These are phyloP conservation scores for Archaeoteleia sp. DNA, from an alignment of 2,888 invertebrate species.

Conservation along the genomic window DNA sequence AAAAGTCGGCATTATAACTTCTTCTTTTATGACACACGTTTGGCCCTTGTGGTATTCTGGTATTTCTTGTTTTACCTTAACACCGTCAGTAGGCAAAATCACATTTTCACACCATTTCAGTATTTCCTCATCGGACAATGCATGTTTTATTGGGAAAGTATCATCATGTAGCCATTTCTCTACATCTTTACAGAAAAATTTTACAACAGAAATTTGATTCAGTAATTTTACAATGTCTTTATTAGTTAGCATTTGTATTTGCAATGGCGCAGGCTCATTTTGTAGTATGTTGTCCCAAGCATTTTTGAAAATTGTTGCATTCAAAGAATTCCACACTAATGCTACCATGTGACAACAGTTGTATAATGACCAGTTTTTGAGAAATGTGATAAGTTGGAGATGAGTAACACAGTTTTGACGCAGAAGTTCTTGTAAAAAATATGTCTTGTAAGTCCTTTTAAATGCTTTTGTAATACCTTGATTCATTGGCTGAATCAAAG, in stretches of 20 bases:
- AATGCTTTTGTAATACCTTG: slow-evolving; percentile 1
- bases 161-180: not conserved
- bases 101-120: not conserved
- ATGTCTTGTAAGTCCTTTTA: slow-evolving; percentile 1
- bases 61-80: not conserved
- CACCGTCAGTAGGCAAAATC: not conserved
- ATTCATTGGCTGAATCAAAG: not conserved
- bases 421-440: slow-evolving; percentile 1
- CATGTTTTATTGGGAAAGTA: not conserved
- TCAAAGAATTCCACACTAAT: not conserved
- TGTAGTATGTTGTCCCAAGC: not conserved
- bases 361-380: not conserved
- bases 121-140: not conserved
- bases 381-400: not conserved
- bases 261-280: no score
- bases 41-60: no score
- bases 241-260: no score
- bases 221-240: not conserved
- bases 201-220: not conserved
- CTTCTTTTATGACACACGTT: no score
- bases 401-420: not conserved
- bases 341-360: not conserved
- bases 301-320: not conserved
- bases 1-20: no score
- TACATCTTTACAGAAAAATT: not conserved